Base-by-base conservation (phyloP, 2,888 invertebrate genomes). In the Thereva unica region DNA sequence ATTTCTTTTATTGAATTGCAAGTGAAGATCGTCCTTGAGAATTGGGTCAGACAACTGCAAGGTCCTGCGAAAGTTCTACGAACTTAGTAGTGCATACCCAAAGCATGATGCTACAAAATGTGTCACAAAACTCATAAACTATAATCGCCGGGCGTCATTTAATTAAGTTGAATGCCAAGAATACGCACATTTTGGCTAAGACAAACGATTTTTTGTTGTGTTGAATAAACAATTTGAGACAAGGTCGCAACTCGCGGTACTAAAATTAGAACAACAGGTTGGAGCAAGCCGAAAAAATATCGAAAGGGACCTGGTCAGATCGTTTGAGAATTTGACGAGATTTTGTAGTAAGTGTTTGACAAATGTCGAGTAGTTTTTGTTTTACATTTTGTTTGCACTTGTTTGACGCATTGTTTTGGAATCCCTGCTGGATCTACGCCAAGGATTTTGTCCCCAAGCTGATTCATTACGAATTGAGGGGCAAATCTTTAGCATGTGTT, bases 111-210 rank as follows among this genome's bases (percentile, higher is more conserved):
- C 23, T 23, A 23, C 23, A 23, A 23, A 23, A 23, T 2, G 61
- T 50, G 41, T 47, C 45, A 37, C 37, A 9, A 7, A 9, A 35
- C 8, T 5, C 3, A 34, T 12, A 49, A 38, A n/a, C 40, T 23
- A 61, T 49, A 61, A 61, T 6, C 61, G 40, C 4, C 7, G 40
- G 49, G 50, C 12, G 50, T 41, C 10, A 9, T 49, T 59, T 61
- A 41, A 55, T 42, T 50, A 40, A 23, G 40, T 40, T 61, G 50
- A 61, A 50, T 61, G 61, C 61, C 61, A 61, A 61, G 50, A 47
- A 23, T 50, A 50, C 50, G 37, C 23, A 34, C 50, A 5, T 40
- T 50, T 41, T 37, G 23, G 37, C 53, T 53, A 53, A 10, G 38
- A 40, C 10, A 5, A 23, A 6, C 40, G 8, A 2, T 53, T 10